These are phyloP conservation scores for Phyllopteryx taeniolatus DNA, from an alignment of 2,113 vertebrate genomes.

Conservation along the genomic window DNA sequence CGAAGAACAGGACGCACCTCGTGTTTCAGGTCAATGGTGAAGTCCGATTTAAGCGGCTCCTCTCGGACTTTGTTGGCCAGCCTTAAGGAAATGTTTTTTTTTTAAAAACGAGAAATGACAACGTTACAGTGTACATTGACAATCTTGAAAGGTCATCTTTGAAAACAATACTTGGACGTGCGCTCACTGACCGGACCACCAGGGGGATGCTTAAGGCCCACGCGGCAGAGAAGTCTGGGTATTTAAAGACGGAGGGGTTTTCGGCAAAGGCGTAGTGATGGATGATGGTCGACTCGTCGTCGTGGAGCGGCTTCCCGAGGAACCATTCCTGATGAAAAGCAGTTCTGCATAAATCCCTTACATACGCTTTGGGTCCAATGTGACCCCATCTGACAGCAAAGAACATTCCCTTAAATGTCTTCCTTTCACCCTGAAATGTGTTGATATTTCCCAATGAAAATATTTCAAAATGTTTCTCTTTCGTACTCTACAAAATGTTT, in stretches of 20 bases:
- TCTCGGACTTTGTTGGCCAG: constrained; percentile 83
- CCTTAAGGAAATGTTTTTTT: no score
- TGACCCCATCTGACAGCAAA: background rate
- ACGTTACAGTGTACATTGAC: background rate
- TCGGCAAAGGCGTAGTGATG: constrained; percentile 98
- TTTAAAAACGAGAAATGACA: background rate
- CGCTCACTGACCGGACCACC: constrained; percentile 82
- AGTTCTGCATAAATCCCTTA: background rate
- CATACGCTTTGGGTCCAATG: background rate
- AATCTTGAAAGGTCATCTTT: background rate
- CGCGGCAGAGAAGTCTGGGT: constrained; percentile 92
- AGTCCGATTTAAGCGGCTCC: constrained; percentile 90
- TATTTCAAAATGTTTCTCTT: no score
- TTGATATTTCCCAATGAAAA: no score
- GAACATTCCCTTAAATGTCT: no score
- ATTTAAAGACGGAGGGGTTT: constrained; percentile 88
- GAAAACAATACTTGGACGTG: background rate
- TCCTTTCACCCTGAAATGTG: no score
- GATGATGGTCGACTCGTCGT: constrained; percentile 95
- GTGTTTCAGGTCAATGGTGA: constrained; percentile 96
- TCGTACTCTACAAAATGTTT: no score
- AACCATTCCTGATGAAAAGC: constrained; percentile 84
- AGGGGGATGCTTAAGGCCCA: constrained; percentile 91
- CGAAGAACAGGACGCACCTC: constrained; percentile 76
- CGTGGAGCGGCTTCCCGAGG: constrained; percentile 89